Evolutionary conservation across 2,888 invertebrate species (phyloP).

Genomic region (Chouioia cunea): DNA sequence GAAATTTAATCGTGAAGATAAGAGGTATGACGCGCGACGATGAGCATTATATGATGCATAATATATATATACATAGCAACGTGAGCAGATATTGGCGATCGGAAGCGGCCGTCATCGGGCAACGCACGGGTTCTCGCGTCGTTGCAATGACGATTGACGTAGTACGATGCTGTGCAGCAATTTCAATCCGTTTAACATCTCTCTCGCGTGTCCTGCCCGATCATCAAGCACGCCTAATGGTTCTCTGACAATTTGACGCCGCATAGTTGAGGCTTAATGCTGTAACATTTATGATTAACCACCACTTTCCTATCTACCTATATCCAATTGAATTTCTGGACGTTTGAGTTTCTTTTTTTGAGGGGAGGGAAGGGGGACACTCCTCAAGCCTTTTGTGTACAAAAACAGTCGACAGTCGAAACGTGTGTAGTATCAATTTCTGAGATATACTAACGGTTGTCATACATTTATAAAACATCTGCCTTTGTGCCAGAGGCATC

Average conservation of each 20-base stretch:
- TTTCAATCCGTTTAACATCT: constrained; percentile 54
- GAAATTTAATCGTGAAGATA: not conserved
- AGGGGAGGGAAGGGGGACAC: no score
- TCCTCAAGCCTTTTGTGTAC: constrained; percentile 41
- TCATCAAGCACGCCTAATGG: constrained; percentile 48
- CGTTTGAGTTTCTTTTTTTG: not conserved
- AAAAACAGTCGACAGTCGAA: constrained; percentile 6
- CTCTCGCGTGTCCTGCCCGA: constrained; percentile 7
- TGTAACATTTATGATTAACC: no score
- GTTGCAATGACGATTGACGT: constrained; percentile 41
- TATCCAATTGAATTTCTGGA: no score
- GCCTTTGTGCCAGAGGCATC: constrained; percentile 25
- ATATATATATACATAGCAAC: not conserved
- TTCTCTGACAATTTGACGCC: constrained; percentile 21
- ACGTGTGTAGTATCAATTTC: constrained; percentile 34
- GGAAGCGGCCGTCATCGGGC: constrained; percentile 18
- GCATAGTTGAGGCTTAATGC: not conserved
- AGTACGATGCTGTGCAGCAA: constrained; percentile 51
- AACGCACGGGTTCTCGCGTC: not conserved
- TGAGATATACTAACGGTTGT: constrained; percentile 36
- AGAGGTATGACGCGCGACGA: not conserved
- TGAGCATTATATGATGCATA: not conserved
- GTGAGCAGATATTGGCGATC: constrained; percentile 30
- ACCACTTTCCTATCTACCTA: no score
- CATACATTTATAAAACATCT: constrained; percentile 25